phyloP scores from a whole-genome alignment of 1,140 invertebrate species.

The Matsumurasca onukii region DNA sequence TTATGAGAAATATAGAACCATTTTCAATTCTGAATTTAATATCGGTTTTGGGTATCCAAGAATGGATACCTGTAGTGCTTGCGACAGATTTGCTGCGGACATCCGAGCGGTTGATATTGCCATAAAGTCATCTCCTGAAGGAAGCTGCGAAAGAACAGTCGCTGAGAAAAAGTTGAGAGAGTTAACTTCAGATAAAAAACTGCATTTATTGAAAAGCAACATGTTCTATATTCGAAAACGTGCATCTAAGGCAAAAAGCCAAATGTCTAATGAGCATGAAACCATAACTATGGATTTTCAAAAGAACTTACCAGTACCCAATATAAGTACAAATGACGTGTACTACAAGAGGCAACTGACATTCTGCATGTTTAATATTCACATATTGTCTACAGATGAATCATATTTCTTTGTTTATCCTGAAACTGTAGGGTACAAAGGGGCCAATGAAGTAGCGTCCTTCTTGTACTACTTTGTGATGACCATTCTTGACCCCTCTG shows the following conservation, averaged over 20 bases:
- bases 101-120: too few relatives aligned
- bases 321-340: too few relatives aligned
- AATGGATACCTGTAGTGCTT: slow-evolving; percentile 41
- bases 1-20: slow-evolving; percentile 26
- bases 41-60: slow-evolving; percentile 40
- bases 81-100: slow-evolving; percentile 30
- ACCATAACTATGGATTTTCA: too few relatives aligned
- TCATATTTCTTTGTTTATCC: too few relatives aligned
- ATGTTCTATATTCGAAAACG: too few relatives aligned
- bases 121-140: neutral
- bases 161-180: neutral
- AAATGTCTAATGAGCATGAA: too few relatives aligned
- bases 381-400: slow-evolving; percentile 20
- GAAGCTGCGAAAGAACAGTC: neutral
- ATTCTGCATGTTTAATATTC: slow-evolving; percentile 22
- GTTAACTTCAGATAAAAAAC: neutral
- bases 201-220: neutral
- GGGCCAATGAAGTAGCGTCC: slow-evolving; percentile 28
- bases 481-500: slow-evolving; percentile 28
- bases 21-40: slow-evolving; percentile 40
- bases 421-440: slow-evolving; percentile 30
- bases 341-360: slow-evolving; percentile 26
- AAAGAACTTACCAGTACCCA: too few relatives aligned
- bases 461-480: slow-evolving; percentile 31
- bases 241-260: too few relatives aligned